A percentile compares a stretch with the other conserved stretches of the same genome.
Evolutionary conservation across 2,113 vertebrate genomes (phyloP).

Genomic region (Psilopogon haemacephalus): DNA sequence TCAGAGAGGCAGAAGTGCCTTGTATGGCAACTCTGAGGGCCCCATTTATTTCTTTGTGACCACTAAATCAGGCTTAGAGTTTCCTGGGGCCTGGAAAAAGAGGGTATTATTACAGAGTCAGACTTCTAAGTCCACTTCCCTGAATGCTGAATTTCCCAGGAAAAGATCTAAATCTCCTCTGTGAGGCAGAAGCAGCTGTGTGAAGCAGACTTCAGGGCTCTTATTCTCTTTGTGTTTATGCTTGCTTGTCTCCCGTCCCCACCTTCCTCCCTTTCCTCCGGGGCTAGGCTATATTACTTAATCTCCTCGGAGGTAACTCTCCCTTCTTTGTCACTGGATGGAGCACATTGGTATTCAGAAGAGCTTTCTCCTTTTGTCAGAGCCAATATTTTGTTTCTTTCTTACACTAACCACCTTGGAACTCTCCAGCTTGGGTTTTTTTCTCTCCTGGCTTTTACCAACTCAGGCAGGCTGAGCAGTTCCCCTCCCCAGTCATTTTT

Average conservation of each 20-base stretch:
- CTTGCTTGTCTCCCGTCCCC: not conserved
- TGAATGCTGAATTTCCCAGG: conserved; percentile 30
- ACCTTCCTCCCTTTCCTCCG: conserved; percentile 12
- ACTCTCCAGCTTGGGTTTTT: conserved; percentile 41
- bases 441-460: conserved; percentile 8
- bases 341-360: conserved; percentile 50
- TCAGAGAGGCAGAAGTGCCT: conserved; percentile 42
- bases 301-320: conserved; percentile 22
- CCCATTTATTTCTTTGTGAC: conserved; percentile 58
- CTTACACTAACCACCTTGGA: conserved; percentile 48
- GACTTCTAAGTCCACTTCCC: conserved; percentile 33
- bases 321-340: not conserved
- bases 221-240: conserved; percentile 29
- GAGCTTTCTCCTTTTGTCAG: conserved; percentile 19
- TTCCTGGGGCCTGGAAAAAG: conserved; percentile 45
- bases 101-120: conserved; percentile 47
- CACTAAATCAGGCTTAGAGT: conserved; percentile 56
- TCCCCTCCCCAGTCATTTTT: not conserved
- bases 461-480: not conserved
- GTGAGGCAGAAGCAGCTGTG: conserved; percentile 1
- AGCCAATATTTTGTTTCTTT: conserved; percentile 52
- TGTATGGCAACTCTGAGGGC: conserved; percentile 23
- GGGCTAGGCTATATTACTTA: conserved; percentile 23
- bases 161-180: conserved; percentile 50
- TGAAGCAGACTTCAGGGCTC: conserved; percentile 36